phyloP scores from a whole-genome alignment of 1,140 invertebrate species.

The Oryctes rhinoceros region DNA sequence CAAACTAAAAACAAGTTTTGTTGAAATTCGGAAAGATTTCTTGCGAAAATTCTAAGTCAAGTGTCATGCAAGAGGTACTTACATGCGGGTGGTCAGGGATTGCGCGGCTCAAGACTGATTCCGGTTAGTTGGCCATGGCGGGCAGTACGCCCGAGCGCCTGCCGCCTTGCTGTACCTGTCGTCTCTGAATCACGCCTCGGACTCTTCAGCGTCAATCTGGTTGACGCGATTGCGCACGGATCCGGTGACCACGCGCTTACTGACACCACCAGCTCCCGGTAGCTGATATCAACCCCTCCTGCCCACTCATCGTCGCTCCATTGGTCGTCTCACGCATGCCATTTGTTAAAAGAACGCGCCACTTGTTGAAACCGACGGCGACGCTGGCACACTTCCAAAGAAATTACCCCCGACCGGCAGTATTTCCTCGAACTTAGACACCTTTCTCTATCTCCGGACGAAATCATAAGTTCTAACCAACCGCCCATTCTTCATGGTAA shows the following conservation, averaged over 20 bases:
- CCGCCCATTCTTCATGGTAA: background rate
- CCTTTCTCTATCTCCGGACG: background rate
- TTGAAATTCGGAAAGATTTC: background rate
- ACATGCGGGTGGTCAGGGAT: constrained; percentile 49
- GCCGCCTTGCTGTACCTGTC: constrained; percentile 58
- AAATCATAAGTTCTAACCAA: background rate
- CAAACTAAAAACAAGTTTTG: background rate
- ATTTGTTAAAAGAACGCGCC: constrained; percentile 44
- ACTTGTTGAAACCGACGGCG: constrained; percentile 36
- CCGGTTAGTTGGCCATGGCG: constrained; percentile 51
- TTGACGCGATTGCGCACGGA: constrained; percentile 54
- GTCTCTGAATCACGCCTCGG: constrained; percentile 54
- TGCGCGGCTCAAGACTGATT: constrained; percentile 51
- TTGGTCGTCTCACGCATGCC: constrained; percentile 54
- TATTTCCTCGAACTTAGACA: constrained; percentile 6
- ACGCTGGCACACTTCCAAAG: constrained; percentile 31
- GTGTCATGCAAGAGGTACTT: constrained; percentile 39
- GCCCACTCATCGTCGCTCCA: constrained; percentile 49
- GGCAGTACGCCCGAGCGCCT: constrained; percentile 53
- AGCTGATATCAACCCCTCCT: constrained; percentile 53
- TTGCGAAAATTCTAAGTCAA: background rate
- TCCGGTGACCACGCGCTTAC: constrained; percentile 51
- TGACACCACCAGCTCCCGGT: constrained; percentile 50
- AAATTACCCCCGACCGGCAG: constrained; percentile 5
- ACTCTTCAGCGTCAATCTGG: constrained; percentile 43